Conservation (phyloP, 2,113 vertebrate species). For the Egretta garzetta region DNA sequence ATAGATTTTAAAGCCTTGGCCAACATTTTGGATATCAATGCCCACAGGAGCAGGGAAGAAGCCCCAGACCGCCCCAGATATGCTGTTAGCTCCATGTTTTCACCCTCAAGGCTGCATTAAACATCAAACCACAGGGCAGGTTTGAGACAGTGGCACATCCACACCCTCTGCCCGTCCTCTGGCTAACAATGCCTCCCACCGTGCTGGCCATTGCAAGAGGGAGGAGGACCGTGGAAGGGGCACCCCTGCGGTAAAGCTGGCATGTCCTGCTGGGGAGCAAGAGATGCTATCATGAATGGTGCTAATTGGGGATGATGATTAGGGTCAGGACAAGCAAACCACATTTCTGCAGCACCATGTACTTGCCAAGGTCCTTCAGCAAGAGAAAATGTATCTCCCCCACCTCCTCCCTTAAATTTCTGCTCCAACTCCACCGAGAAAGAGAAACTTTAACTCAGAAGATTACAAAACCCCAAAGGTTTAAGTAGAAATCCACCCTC, state of each 20-base stretch:
- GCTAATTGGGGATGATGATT: neutral
- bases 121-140: neutral
- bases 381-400: neutral
- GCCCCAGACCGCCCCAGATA: neutral
- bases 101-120: neutral
- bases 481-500: conserved; percentile 14
- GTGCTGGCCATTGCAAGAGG: neutral
- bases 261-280: neutral
- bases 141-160: neutral
- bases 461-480: neutral
- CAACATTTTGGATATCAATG: neutral
- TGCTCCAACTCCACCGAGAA: neutral
- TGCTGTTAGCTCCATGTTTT: neutral
- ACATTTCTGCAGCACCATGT: neutral
- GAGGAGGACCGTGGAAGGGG: neutral
- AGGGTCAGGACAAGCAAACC: neutral
- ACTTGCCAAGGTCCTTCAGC: neutral
- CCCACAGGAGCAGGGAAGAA: rapidly evolving
- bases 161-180: neutral
- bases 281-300: neutral
- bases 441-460: conserved; percentile 21
- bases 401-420: neutral
- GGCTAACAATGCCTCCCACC: rapidly evolving
- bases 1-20: neutral
- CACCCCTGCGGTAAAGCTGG: neutral